Base-by-base conservation (phyloP, 2,113 vertebrate genomes). In the Otolemur garnettii region DNA sequence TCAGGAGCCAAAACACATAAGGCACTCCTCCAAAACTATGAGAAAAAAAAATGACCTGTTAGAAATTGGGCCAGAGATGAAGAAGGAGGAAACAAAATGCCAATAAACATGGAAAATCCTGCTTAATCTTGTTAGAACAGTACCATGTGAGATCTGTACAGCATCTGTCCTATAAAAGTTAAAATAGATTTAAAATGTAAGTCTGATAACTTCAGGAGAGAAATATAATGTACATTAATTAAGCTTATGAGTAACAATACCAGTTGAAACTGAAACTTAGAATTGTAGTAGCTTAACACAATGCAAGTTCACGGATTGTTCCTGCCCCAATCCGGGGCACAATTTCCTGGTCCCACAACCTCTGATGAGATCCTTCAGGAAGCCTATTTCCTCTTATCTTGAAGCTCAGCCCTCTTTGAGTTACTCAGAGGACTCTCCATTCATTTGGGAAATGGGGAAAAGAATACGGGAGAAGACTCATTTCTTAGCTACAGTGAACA, bases 31-130 rank as follows among this genome's bases (percentile, higher is more conserved):
- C 60, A 93, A 95, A 95, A 93, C 89, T 93, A 95, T 91, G 71
- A 69, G 33, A 38, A 93, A 88, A 81, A 71, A 95, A 83, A 92
- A 86, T 66, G 94, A 62, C 35, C 33, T 66, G 53, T 69, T 84
- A 91, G 82, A 87, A 93, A 94, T 72, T 88, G 86, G 89, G 68
- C 82, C 94, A 66, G 72, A 88, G 86, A 88, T 95, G 74, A 96
- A 86, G 17, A 90, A 92, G n/a, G 62, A 94, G 81, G 81, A 92
- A 85, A 71, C 12, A 55, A 89, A 93, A 86, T 74, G 74, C 57
- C 89, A 93, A 38, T 81, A 72, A 88, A 93, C 53, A 91, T 68
- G 72, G 66, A 91, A 95, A 93, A 71, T 42, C 60, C 89, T 95
- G 59, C 35, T 62, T 94, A 80, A 77, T 62, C 28, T 93, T n/a